Conservation (phyloP, 2,113 vertebrate species). For the Romanogobio albipinnatus region DNA sequence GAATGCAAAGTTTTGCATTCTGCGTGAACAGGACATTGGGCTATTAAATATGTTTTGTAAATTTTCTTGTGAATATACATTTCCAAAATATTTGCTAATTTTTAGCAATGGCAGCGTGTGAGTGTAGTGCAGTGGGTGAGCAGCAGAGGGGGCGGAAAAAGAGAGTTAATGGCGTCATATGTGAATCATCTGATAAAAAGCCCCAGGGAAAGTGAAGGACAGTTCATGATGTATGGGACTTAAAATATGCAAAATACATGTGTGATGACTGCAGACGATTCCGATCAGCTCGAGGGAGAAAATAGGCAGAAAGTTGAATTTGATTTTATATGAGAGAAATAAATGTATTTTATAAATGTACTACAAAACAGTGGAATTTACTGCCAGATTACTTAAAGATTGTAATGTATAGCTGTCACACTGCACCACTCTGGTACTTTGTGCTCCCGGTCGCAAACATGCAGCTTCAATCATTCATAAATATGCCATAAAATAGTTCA, state of each 20-base stretch:
- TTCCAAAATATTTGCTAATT: background rate
- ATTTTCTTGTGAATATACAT: background rate
- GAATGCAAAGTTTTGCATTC: too few relatives aligned
- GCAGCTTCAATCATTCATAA: constrained; percentile 24
- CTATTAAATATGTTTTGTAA: too few relatives aligned
- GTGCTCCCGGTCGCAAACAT: constrained; percentile 12
- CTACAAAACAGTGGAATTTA: constrained; percentile 15
- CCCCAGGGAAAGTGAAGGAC: constrained; percentile 30
- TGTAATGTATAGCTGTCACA: constrained; percentile 12
- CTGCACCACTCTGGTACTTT: background rate
- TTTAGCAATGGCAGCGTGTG: background rate
- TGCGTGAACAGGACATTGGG: too few relatives aligned
- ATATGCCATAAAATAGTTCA: constrained; percentile 9
- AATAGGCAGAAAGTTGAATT: constrained; percentile 7
- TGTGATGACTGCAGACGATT: constrained; percentile 14
- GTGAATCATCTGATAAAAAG: constrained; percentile 42
- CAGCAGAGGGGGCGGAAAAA: constrained; percentile 3
- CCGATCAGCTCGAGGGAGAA: background rate
- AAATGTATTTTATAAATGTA: constrained; percentile 30
- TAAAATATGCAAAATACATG: constrained; percentile 35
- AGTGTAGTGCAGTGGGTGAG: constrained; percentile 23
- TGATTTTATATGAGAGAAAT: constrained; percentile 3
- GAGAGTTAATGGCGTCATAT: constrained; percentile 23
- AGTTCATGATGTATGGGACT: constrained; percentile 26
- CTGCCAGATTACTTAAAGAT: background rate